These are phyloP conservation scores for Hemibagrus guttatus DNA, from an alignment of 2,797 vertebrate genomes.

Conservation along the genomic window DNA sequence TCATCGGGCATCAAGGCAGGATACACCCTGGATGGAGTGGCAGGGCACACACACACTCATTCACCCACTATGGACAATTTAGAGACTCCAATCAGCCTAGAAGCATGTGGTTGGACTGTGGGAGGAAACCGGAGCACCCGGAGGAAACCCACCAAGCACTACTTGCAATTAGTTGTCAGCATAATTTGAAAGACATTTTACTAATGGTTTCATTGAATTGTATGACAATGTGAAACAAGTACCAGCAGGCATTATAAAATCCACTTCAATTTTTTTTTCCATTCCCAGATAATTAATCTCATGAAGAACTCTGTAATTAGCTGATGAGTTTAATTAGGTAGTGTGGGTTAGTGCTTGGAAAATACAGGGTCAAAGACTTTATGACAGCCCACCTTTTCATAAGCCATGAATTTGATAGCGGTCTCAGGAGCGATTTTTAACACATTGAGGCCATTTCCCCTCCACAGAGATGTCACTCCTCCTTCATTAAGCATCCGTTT, in stretches of 20 bases:
- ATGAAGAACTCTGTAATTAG: not conserved
- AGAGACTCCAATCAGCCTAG: too few relatives aligned
- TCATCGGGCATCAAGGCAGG: too few relatives aligned
- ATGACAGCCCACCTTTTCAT: conserved; percentile 82
- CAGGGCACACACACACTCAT: too few relatives aligned
- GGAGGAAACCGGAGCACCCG: too few relatives aligned
- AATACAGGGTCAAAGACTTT: not conserved
- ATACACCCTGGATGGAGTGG: too few relatives aligned
- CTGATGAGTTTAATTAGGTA: conserved; percentile 2
- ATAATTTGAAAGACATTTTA: not conserved
- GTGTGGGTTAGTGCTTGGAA: not conserved
- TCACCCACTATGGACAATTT: too few relatives aligned
- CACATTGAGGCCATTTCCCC: conserved; percentile 92
- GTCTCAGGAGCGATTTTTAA: conserved; percentile 95
- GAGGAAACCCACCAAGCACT: too few relatives aligned
- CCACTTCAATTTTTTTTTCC: not conserved
- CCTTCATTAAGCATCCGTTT: conserved; percentile 94
- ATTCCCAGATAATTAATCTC: conserved; percentile 8
- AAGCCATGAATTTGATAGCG: conserved; percentile 93
- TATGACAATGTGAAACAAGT: not conserved
- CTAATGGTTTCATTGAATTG: not conserved
- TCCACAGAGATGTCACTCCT: conserved; percentile 85
- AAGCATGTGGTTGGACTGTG: too few relatives aligned
- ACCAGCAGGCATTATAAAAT: not conserved
- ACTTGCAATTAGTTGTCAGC: not conserved